These are phyloP conservation scores for Philopotamus ludificatus DNA, from an alignment of 1,140 invertebrate species.

Conservation along the genomic window DNA sequence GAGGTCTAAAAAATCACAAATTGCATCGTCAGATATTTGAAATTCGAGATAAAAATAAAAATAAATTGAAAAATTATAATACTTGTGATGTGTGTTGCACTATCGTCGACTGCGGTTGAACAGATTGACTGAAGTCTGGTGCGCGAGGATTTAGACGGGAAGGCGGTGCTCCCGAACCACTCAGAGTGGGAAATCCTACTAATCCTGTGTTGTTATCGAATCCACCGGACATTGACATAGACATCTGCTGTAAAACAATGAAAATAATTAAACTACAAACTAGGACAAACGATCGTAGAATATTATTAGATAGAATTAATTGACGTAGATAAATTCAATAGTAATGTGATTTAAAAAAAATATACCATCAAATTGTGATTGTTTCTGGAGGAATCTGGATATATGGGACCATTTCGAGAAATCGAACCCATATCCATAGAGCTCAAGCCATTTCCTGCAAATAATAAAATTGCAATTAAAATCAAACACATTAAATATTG, in stretches of 20 bases:
- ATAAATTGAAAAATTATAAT: background rate
- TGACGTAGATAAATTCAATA: background rate
- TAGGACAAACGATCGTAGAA: background rate
- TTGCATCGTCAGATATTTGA: background rate
- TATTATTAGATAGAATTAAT: background rate
- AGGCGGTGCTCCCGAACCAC: constrained; percentile 58
- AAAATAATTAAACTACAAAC: background rate
- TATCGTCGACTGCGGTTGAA: constrained; percentile 46
- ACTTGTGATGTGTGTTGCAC: constrained; percentile 49
- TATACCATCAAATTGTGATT: constrained; percentile 54
- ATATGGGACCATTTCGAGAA: constrained; percentile 52
- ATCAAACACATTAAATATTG: background rate
- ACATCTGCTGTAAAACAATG: constrained; percentile 44
- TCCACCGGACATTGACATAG: constrained; percentile 50
- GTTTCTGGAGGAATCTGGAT: constrained; percentile 52
- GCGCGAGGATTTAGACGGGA: constrained; percentile 85
- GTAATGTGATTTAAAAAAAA: constrained; percentile 16
- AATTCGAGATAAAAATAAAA: background rate
- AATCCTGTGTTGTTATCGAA: constrained; percentile 50
- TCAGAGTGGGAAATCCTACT: constrained; percentile 47
- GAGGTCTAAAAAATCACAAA: constrained; percentile 30
- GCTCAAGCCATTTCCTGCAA: constrained; percentile 49
- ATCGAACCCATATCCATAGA: constrained; percentile 52
- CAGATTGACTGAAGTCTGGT: constrained; percentile 67
- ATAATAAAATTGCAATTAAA: constrained; percentile 10